phyloP scores from a whole-genome alignment of 2,888 invertebrate genomes.

The Nebria salina region DNA sequence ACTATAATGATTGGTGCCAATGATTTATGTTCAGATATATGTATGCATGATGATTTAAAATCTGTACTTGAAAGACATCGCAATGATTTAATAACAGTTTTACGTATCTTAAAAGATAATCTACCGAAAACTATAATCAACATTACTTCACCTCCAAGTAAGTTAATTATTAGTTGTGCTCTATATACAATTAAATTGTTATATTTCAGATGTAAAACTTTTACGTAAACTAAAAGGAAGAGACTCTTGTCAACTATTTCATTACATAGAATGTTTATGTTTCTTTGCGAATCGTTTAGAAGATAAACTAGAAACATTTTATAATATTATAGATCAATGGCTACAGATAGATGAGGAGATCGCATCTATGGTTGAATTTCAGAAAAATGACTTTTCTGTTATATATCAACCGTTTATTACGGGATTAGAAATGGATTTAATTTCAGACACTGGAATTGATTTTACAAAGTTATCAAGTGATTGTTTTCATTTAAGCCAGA shows the following conservation, averaged over 20 bases:
- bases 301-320: not conserved
- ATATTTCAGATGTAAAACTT: not conserved
- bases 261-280: not conserved
- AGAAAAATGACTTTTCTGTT: conserved; percentile 8
- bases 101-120: conserved; percentile 67
- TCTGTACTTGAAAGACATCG: conserved; percentile 63
- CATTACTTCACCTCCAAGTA: conserved; percentile 66
- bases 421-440: no score
- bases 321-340: not conserved
- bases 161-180: conserved; percentile 49
- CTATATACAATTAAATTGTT: not conserved
- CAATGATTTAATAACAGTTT: conserved; percentile 62
- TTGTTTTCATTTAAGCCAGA: not conserved
- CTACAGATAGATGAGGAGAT: not conserved
- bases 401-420: conserved; percentile 3
- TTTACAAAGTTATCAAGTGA: not conserved
- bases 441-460: not conserved
- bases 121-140: conserved; percentile 70
- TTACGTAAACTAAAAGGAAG: not conserved
- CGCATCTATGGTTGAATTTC: conserved; percentile 1
- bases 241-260: not conserved
- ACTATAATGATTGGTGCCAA: conserved; percentile 70
- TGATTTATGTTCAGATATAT: conserved; percentile 70
- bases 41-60: conserved; percentile 62
- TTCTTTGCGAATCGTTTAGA: not conserved